Evolutionary conservation across 1,140 invertebrate genomes (phyloP).

Genomic region (Druon quercuslanigerum): DNA sequence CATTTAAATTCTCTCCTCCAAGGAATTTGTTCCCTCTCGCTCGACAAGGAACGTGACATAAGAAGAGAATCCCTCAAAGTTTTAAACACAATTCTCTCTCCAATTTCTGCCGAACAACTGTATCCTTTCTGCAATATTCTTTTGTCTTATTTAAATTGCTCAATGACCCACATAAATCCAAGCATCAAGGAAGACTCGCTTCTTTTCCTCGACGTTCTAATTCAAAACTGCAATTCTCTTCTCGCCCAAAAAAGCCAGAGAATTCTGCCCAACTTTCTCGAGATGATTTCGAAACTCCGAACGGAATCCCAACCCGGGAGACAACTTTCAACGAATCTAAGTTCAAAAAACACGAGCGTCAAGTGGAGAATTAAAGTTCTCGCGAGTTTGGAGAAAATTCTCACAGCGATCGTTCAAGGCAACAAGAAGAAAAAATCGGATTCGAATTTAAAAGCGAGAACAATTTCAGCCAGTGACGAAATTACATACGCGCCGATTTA

Average conservation of each 20-base stretch:
- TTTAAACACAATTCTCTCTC: conserved; percentile 79
- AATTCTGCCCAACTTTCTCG: conserved; percentile 85
- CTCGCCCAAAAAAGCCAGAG: conserved; percentile 80
- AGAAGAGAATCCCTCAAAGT: conserved; percentile 82
- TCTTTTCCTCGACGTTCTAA: conserved; percentile 83
- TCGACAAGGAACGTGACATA: conserved; percentile 84
- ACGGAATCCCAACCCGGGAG: conserved; percentile 79
- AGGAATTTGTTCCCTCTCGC: conserved; percentile 80
- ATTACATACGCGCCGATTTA: conserved; percentile 53
- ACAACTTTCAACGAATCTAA: conserved; percentile 80
- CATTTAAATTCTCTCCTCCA: conserved; percentile 82
- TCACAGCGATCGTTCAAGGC: conserved; percentile 71
- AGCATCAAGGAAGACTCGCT: conserved; percentile 89
- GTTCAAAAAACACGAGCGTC: conserved; percentile 81
- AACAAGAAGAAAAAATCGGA: conserved; percentile 39
- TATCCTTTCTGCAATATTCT: conserved; percentile 84
- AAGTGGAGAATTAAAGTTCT: conserved; percentile 87
- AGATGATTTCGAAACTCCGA: conserved; percentile 85
- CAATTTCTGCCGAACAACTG: conserved; percentile 73
- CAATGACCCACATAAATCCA: conserved; percentile 90
- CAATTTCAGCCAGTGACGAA: conserved; percentile 41
- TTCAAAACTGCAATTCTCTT: conserved; percentile 78
- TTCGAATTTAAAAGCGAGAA: conserved; percentile 36
- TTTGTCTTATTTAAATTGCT: conserved; percentile 86
- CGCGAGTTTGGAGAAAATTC: conserved; percentile 79